Percentiles rank a stretch among this genome's conserved stretches.
phyloP scores from a whole-genome alignment of 1,140 invertebrate species.

The Stratiolaelaps scimitus region DNA sequence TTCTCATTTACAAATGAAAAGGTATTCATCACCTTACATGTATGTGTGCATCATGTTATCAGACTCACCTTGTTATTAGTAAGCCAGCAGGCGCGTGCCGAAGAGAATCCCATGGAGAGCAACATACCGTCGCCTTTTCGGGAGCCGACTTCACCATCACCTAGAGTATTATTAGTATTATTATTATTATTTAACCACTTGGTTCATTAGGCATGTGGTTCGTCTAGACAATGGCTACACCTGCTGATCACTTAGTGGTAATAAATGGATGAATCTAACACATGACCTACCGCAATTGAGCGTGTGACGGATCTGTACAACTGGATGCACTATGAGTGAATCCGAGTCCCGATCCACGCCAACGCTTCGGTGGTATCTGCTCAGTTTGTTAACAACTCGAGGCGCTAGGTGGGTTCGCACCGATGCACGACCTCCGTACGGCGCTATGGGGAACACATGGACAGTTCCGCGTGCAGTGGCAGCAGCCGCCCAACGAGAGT shows the following conservation, averaged over 20 bases:
- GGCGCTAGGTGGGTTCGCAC: slow-evolving; percentile 80
- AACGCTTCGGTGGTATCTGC: slow-evolving; percentile 86
- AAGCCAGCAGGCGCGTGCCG: slow-evolving; percentile 15
- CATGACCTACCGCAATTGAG: slow-evolving; percentile 1
- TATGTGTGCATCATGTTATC: too few species aligned
- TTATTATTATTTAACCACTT: too few species aligned
- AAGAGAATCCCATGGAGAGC: slow-evolving; percentile 24
- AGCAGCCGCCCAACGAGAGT: slow-evolving; percentile 88
- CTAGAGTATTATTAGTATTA: background rate
- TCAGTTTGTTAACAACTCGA: slow-evolving; percentile 82
- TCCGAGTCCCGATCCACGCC: slow-evolving; percentile 53
- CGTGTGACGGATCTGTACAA: slow-evolving; percentile 9
- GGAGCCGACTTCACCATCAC: slow-evolving; percentile 19
- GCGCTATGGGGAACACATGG: slow-evolving; percentile 89
- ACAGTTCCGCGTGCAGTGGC: slow-evolving; percentile 89
- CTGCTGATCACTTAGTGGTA: too few species aligned
- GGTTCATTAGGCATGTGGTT: too few species aligned
- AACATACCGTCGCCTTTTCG: slow-evolving; percentile 23
- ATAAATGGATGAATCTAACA: too few species aligned
- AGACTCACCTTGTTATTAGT: slow-evolving; percentile 11
- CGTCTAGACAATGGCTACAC: too few species aligned
- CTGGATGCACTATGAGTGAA: slow-evolving; percentile 6
- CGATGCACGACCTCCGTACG: slow-evolving; percentile 66
- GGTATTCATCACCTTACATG: too few species aligned
- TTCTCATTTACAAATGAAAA: too few species aligned